phyloP scores from a whole-genome alignment of 2,888 invertebrate species.

The Petrolisthes manimaculis region DNA sequence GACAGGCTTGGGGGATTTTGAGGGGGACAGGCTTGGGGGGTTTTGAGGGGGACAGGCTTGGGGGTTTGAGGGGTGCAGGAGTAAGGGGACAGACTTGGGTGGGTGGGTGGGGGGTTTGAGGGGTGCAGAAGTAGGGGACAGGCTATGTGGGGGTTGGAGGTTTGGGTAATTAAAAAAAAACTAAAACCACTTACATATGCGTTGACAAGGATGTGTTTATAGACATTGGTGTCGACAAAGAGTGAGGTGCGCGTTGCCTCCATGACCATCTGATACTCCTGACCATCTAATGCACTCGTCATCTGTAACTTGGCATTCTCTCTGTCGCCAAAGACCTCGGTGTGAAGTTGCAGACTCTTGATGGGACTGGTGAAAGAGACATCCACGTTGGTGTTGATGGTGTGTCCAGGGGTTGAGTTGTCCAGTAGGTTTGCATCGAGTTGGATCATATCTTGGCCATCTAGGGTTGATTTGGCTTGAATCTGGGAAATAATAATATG shows the following conservation, averaged over 20 bases:
- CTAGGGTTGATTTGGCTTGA: too few relatives aligned
- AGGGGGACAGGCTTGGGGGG: too few relatives aligned
- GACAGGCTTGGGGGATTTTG: too few relatives aligned
- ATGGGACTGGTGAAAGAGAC: neutral
- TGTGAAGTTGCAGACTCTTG: neutral
- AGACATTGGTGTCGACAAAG: slow-evolving; percentile 46
- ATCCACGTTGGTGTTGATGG: slow-evolving; percentile 14
- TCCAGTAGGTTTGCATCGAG: slow-evolving; percentile 38
- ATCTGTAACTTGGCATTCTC: slow-evolving; percentile 36
- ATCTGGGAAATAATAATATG: too few relatives aligned
- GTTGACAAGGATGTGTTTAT: slow-evolving; percentile 43
- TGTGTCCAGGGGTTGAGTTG: slow-evolving; percentile 33
- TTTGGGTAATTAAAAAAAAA: too few relatives aligned
- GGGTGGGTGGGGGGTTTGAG: too few relatives aligned
- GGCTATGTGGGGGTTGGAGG: too few relatives aligned
- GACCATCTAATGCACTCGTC: slow-evolving; percentile 5
- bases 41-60: too few relatives aligned
- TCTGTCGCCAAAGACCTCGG: slow-evolving; percentile 30
- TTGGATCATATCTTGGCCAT: too few relatives aligned
- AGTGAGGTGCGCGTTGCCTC: slow-evolving; percentile 38
- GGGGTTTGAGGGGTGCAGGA: too few relatives aligned
- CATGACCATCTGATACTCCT: slow-evolving; percentile 20
- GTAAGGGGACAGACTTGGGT: too few relatives aligned
- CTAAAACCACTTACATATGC: slow-evolving; percentile 44
- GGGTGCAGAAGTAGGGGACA: too few relatives aligned